Evolutionary conservation across 1,140 invertebrate genomes (phyloP).

Genomic region (Protaetia brevitarsis): DNA sequence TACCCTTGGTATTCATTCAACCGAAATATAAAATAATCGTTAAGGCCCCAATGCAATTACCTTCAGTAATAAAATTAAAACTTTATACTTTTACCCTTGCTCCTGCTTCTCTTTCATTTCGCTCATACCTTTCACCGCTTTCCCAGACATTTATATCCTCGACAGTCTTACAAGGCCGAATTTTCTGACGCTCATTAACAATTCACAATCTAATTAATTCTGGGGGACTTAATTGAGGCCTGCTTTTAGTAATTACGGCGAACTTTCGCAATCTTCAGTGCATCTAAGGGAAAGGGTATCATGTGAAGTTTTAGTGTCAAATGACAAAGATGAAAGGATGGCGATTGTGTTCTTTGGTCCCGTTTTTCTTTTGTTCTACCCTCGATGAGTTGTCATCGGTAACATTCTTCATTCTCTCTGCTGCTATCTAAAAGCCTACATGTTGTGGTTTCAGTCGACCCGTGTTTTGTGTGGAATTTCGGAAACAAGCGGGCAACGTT

Average conservation of each 20-base stretch:
- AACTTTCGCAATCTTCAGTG: not conserved
- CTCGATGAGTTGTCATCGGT: not conserved
- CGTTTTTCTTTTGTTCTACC: not conserved
- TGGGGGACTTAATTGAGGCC: not conserved
- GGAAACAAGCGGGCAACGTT: not conserved
- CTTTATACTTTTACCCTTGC: not conserved
- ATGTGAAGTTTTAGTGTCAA: not conserved
- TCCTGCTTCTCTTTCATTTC: not conserved
- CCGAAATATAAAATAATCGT: slow-evolving; percentile 7
- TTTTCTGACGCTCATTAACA: slow-evolving; percentile 10
- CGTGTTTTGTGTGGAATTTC: not conserved
- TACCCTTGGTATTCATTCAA: not conserved
- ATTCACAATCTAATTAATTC: slow-evolving; percentile 17
- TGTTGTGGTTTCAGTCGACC: not conserved
- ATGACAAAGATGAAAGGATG: not conserved
- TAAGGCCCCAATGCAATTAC: not conserved
- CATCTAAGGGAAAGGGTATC: not conserved
- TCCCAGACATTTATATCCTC: not conserved
- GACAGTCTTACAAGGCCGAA: not conserved
- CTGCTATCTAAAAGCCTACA: too few species aligned
- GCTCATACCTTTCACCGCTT: not conserved
- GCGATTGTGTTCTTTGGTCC: not conserved
- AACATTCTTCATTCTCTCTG: not conserved
- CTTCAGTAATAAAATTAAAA: not conserved
- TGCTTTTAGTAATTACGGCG: not conserved